Conservation (phyloP, 1,140 invertebrate genomes). For the Periplaneta americana region DNA sequence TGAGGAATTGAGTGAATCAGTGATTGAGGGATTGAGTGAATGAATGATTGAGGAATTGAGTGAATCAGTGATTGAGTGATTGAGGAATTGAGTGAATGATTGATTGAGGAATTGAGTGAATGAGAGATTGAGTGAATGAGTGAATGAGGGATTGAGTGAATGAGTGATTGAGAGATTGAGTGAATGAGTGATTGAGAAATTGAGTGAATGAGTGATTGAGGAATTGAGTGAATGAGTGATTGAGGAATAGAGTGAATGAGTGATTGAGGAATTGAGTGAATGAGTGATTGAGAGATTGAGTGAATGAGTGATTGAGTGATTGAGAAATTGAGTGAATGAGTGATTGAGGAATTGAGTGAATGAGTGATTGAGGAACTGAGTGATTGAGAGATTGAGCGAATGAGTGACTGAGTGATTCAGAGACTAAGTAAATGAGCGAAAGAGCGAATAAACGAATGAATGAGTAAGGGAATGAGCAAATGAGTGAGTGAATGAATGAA, state of each 20-base stretch:
- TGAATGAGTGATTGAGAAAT: background rate
- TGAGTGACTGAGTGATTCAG: background rate
- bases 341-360: background rate
- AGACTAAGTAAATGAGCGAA: background rate
- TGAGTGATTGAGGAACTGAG: background rate
- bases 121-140: background rate
- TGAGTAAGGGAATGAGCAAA: background rate
- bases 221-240: background rate
- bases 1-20: no score
- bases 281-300: background rate
- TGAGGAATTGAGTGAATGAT: conserved; percentile 6
- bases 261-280: background rate
- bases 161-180: background rate
- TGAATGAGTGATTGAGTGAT: background rate
- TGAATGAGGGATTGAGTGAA: background rate
- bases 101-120: background rate
- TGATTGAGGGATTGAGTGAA: no score
- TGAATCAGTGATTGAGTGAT: no score
- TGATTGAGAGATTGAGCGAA: background rate
- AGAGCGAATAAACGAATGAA: background rate
- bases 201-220: background rate
- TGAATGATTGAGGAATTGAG: no score
- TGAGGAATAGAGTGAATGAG: background rate
- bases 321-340: background rate
- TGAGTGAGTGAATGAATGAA: background rate